Base-by-base conservation (phyloP, 92 coral and sea anemone genomes). In the Porites evermanni region DNA sequence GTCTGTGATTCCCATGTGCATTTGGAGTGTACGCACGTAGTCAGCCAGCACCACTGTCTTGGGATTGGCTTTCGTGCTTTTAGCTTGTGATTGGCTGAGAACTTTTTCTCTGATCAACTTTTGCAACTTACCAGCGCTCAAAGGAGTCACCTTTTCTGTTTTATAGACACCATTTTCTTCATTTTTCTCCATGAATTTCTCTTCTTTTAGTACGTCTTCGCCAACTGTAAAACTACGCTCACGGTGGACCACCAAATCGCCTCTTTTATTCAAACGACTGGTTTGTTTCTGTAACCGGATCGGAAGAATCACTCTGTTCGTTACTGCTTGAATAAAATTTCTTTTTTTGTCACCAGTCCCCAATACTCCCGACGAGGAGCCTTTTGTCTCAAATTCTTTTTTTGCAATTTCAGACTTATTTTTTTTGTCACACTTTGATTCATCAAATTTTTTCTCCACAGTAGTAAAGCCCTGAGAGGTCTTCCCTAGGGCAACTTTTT, bases 1-100 rank as follows among this genome's bases (percentile, higher is more conserved):
- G 8, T 38, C 70, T 32, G 59, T 23, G 68, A 63, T 32, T 6
- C 79, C 70, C 79, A 71, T 70, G 70, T 70, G 79, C 17, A 54
- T 58, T 29, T 73, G 70, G 78, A 82, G 86, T 32, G 60, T 70
- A 69, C 70, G 70, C 70, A 71, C 19, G 61, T 82, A 82, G 79
- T 82, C 86, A 9, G 69, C 32, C 8, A 70, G 77, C 71, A 58
- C 32, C 20, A 16, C 77, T 53, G 77, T 53, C 56, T 82, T 82
- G 38, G 71, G 18, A 38, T 71, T 82, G 78, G 79, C 20, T 79
- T 53, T 17, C 74, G 51, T 50, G 60, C 6, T 50, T 7, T 58
- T 50, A 47, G 21, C 64, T 70, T 52, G 63, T 79, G 82, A 64
- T 79, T 79, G 72, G 61, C 72, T 38, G 20, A 81, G 78, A 59